Evolutionary conservation across 2,113 vertebrate species (phyloP), one percentile per base, ranked within the genome.

Genomic region (Cololabis saira): DNA sequence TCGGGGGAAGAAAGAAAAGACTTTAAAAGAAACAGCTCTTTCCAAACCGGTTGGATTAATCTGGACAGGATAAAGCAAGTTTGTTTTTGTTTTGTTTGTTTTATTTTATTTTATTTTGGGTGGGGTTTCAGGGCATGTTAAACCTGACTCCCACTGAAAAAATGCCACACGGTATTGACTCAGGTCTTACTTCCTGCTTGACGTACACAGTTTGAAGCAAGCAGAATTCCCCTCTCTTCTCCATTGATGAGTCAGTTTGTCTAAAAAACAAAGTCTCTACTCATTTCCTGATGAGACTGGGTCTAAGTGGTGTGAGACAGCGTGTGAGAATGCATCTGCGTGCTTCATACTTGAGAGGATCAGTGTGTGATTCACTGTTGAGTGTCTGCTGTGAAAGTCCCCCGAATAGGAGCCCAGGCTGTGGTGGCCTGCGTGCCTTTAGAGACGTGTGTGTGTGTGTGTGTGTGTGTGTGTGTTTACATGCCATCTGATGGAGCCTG

Each of bases 171-270:
- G 5, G 30, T 40, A 61, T 81, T 85, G 84, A 82, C 78, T 87
- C 76, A 82, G 53, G 73, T 61, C 61, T 27, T 27, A 27, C 24
- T 68, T 74, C 82, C 51, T 81, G 64, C 49, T 49, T 52, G 65
- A 67, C 69, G 57, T 59, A 56, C 67, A 66, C 57, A 67, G 66
- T 75, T 57, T 71, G 74, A 81, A 84, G 57, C 50, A 6, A 61
- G 19, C 76, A 87, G 80, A 90, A 85, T 74, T 83, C 88, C 81
- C 82, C 87, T 61, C 57, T 74, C 53, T 74, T 66, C 74, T 67
- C 62, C 72, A 69, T 57, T 69, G 70, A 90, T 91, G 89, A 91
- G 86, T 90, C 91, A 92, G 83, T 79, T 37, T 69, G 66, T 84
- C 72, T 75, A 62, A 76, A 59, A 86, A 84, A 89, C 80, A 80